These are phyloP conservation scores for Etheostoma cragini DNA, from an alignment of 2,113 vertebrate species.

Conservation along the genomic window DNA sequence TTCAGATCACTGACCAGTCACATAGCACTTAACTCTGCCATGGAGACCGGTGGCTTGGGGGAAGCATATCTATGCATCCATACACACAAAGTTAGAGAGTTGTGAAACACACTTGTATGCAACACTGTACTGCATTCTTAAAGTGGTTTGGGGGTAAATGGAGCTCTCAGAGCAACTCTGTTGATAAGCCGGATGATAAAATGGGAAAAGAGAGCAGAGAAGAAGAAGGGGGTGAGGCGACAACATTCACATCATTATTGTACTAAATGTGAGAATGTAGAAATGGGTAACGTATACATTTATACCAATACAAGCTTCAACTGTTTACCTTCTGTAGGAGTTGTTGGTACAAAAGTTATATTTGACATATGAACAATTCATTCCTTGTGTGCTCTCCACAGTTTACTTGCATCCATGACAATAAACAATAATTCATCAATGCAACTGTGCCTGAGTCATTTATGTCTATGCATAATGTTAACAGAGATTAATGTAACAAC, in stretches of 20 bases:
- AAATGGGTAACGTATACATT: no score
- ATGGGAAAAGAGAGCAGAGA: not conserved
- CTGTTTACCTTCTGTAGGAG: not conserved
- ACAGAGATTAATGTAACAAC: not conserved
- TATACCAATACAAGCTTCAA: not conserved
- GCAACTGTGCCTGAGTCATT: not conserved
- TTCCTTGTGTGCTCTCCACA: not conserved
- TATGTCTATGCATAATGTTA: not conserved
- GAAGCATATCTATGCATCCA: slow-evolving; percentile 12
- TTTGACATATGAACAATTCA: not conserved
- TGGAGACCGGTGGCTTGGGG: slow-evolving; percentile 25
- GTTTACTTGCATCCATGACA: not conserved
- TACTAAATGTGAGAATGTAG: no score
- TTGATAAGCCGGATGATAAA: not conserved
- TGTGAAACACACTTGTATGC: not conserved
- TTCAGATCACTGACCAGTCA: slow-evolving; percentile 40
- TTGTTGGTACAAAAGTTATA: not conserved
- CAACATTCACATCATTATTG: not conserved
- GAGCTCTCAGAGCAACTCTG: not conserved
- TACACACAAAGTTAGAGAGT: not conserved
- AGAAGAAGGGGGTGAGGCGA: not conserved
- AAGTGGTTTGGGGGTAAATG: slow-evolving; percentile 24
- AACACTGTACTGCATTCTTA: not conserved
- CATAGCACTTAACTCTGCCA: slow-evolving; percentile 21
- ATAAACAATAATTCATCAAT: not conserved